Evolutionary conservation across 2,797 vertebrate species (phyloP).

Genomic region (Melanotaenia trifasciata): DNA sequence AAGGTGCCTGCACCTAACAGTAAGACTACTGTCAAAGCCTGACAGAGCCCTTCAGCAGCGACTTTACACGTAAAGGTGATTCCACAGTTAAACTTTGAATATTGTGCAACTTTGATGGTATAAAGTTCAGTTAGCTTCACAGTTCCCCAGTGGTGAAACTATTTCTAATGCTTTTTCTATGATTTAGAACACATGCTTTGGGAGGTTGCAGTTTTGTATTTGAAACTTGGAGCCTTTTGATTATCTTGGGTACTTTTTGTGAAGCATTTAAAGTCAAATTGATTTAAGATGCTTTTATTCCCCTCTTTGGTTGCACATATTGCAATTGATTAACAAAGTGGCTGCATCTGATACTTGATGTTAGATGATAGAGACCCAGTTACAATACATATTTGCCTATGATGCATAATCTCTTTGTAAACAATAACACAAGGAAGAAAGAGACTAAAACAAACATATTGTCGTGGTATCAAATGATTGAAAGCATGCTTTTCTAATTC

Average conservation of each 20-base stretch:
- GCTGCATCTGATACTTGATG: background rate
- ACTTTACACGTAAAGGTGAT: conserved; percentile 3
- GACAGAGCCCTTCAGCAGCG: background rate
- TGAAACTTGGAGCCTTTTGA: conserved; percentile 9
- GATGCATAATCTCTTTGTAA: background rate
- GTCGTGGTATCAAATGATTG: background rate
- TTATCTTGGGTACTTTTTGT: background rate
- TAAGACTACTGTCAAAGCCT: background rate
- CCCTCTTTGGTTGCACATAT: background rate
- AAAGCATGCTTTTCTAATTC: background rate
- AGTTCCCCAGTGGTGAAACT: conserved; percentile 25
- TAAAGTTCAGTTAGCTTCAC: conserved; percentile 29
- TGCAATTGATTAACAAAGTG: background rate
- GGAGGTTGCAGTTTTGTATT: conserved; percentile 1
- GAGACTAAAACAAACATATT: background rate
- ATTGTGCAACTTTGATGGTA: conserved; percentile 33
- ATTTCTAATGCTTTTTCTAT: conserved; percentile 35
- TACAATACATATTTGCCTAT: background rate
- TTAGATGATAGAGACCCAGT: background rate
- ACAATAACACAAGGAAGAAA: background rate
- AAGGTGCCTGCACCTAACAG: background rate
- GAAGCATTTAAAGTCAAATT: background rate
- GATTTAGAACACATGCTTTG: conserved; percentile 6
- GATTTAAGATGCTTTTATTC: background rate
- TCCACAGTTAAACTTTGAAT: conserved; percentile 13